Evolutionary conservation across 2,113 vertebrate genomes (phyloP).

Genomic region (Callipepla californica): DNA sequence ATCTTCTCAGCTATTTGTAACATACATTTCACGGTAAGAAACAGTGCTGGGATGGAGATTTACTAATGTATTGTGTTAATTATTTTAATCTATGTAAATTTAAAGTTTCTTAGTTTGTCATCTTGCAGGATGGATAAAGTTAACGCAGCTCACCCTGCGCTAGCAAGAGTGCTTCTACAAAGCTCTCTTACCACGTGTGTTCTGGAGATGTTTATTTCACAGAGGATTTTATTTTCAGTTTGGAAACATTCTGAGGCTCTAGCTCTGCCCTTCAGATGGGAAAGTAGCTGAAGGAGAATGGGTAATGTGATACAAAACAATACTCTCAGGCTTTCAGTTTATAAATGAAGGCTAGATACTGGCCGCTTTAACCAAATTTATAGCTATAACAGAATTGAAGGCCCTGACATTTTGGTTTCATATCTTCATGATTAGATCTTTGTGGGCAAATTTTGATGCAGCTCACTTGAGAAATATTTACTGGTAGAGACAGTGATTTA

Average conservation of each 20-base stretch:
- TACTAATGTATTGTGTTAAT: not conserved
- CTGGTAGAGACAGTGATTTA: not conserved
- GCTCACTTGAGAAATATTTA: not conserved
- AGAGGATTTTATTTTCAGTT: not conserved
- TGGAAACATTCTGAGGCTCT: not conserved
- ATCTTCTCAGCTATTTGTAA: not conserved
- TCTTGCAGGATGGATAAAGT: not conserved
- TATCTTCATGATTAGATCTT: not conserved
- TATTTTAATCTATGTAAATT: not conserved
- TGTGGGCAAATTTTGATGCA: not conserved
- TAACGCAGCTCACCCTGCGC: not conserved
- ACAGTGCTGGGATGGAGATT: not conserved
- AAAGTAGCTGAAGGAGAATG: not conserved
- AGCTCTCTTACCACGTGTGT: not conserved
- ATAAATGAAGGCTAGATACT: not conserved
- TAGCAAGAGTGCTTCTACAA: not conserved
- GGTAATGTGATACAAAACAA: not conserved
- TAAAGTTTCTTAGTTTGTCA: not conserved
- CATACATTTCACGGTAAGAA: not conserved
- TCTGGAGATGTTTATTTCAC: not conserved
- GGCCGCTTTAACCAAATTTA: not conserved
- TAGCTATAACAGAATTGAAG: not conserved
- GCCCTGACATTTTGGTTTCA: not conserved
- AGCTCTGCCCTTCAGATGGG: not conserved
- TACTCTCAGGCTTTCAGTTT: not conserved